phyloP scores from a whole-genome alignment of 2,797 vertebrate species.

The Silurus aristotelis region DNA sequence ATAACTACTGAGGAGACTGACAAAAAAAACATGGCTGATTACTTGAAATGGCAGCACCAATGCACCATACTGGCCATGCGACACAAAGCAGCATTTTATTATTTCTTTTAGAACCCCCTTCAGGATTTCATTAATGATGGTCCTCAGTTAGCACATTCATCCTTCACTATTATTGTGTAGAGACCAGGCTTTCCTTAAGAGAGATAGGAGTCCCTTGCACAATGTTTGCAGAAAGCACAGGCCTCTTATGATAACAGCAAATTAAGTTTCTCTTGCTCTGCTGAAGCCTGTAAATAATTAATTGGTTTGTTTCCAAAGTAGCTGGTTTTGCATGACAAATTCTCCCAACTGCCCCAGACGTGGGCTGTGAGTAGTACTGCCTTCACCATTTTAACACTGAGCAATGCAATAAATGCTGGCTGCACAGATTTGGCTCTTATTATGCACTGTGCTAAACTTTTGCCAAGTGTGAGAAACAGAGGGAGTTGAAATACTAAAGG shows the following conservation, averaged over 20 bases:
- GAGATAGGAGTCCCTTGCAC: constrained; percentile 47
- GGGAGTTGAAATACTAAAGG: background rate
- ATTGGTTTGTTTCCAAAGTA: constrained; percentile 72
- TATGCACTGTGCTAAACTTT: constrained; percentile 26
- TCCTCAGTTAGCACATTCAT: constrained; percentile 40
- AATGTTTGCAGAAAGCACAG: constrained; percentile 63
- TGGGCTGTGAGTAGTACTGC: constrained; percentile 62
- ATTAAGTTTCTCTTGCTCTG: constrained; percentile 75
- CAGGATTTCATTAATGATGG: constrained; percentile 44
- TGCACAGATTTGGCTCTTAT: constrained; percentile 32
- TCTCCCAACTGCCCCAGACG: constrained; percentile 59
- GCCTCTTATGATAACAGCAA: constrained; percentile 78
- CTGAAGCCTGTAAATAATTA: constrained; percentile 78
- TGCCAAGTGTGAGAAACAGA: constrained; percentile 10
- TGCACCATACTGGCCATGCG: background rate
- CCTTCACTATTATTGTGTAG: constrained; percentile 43
- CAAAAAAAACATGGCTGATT: constrained; percentile 24
- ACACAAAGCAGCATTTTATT: constrained; percentile 39
- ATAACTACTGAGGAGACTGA: constrained; percentile 15
- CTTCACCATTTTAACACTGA: constrained; percentile 54
- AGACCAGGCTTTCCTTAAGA: constrained; percentile 39
- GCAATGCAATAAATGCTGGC: background rate
- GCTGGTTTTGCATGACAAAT: constrained; percentile 70
- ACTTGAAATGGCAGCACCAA: constrained; percentile 15
- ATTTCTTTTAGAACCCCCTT: constrained; percentile 24